Base-by-base conservation (phyloP, 2,113 vertebrate species). In the Aix galericulata region DNA sequence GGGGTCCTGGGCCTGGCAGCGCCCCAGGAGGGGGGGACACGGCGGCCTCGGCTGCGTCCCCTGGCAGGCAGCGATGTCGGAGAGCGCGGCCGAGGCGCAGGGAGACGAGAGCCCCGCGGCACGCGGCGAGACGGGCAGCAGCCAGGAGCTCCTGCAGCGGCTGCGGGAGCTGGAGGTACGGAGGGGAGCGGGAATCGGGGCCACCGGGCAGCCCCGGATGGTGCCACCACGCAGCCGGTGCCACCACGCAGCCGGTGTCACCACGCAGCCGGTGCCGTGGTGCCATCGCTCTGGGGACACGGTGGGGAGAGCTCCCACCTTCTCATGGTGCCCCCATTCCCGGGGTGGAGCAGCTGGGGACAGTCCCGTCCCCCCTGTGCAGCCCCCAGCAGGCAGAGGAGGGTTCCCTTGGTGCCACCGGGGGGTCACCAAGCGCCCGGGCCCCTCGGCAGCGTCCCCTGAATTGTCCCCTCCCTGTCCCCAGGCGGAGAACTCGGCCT, bases 401-500 rank as follows among this genome's bases (percentile, higher is more conserved):
- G 15, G 59, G 55, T 20, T 36, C 44, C n/a, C 36, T 23, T 20
- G 7, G 27, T 32, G 69, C 46, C 48, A 1, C 3, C 31, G 40
- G 12, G 8, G 13, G 9, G 7, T 16, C 9, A n/a, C 38, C 34
- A 17, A 22, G 67, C 1, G 1, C 22, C 29, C 7, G 36, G 26
- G 31, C 42, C 38, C 14, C 26, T 14, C 14, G 17, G 3, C 21
- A 8, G 15, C 29, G 26, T n/a, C 74, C 75, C 58, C 78, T 91
- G 62, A 83, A 75, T 55, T 17, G 12, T 76, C 82, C 75, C 44
- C 14, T 12, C 48, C 34, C 55, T 53, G 86, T 84, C 75, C 69
- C 22, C 89, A 99, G 99, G 98, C 99, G 0, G 99, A 99, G 94
- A 99, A 99, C 84, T 98, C 98, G 0, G 98, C 99, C 16, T 98